Conservation (phyloP, 2,888 invertebrate species). For the Leptopilina myrica region DNA sequence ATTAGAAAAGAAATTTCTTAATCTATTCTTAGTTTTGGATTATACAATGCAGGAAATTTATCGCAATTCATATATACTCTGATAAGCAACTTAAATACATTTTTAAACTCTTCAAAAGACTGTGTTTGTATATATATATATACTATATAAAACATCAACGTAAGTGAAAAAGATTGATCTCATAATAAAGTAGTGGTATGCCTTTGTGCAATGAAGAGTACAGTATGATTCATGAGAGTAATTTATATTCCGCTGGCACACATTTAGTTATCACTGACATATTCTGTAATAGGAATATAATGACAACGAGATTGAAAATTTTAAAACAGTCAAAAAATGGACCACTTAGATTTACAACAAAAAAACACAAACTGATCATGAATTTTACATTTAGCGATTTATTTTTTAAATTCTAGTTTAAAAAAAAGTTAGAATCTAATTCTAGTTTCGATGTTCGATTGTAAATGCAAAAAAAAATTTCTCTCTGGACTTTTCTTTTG, state of each 20-base stretch:
- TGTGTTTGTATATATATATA: background rate
- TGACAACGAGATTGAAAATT: background rate
- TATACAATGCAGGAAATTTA: background rate
- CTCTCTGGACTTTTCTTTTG: background rate
- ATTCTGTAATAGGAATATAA: conserved; percentile 26
- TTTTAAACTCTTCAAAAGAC: background rate
- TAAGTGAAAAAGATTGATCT: conserved; percentile 18
- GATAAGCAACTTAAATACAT: conserved; percentile 2
- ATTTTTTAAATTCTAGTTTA: too few species aligned
- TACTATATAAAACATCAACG: background rate
- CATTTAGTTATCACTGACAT: conserved; percentile 29
- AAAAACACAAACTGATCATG: too few species aligned
- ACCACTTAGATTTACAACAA: background rate
- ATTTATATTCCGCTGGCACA: conserved; percentile 35
- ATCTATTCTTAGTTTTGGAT: background rate
- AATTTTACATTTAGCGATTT: too few species aligned
- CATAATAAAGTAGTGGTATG: conserved; percentile 21
- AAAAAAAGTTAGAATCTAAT: too few species aligned
- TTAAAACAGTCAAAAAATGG: background rate
- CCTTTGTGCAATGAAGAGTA: conserved; percentile 28
- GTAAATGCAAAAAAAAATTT: too few species aligned
- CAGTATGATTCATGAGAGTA: conserved; percentile 28
- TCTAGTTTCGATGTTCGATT: too few species aligned
- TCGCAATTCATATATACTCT: background rate
- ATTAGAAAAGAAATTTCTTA: background rate